Evolutionary conservation across 2,888 invertebrate genomes (phyloP), one percentile per base, ranked within the genome.

Genomic region (Pedicia rivosa): DNA sequence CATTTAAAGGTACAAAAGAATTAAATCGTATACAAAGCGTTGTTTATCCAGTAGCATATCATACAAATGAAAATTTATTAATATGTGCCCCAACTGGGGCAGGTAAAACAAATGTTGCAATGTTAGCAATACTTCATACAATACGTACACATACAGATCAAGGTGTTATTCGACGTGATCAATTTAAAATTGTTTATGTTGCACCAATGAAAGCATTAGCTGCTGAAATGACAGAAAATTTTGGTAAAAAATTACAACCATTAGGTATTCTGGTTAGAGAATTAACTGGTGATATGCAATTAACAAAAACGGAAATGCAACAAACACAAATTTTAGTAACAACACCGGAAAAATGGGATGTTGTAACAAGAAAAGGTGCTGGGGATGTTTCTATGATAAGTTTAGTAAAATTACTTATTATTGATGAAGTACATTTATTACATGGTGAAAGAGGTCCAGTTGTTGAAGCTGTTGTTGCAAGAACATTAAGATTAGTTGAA

Each of bases 191-290:
- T 48, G 83, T 99, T 35, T 98, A 99, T 61, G 86, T 99, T 47
- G 97, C 97, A 1, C 98, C 98, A 2, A 99, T 98, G 98, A 99
- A 98, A 65, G 98, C 98, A 0, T 62, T 99, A 27, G 98, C 98
- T 0, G 80, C 95, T 1, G 98, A 99, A 68, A 98, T 99, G 94
- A 91, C 95, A 0, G 72, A 76, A 0, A 97, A 86, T 57, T 98
- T 98, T 59, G 76, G 80, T 4, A 78, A 77, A 48, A 73, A 87
- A 35, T 66, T 99, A 2, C 67, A 70, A 26, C 69, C 77, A 0
- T 52, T 75, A 19, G 91, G 92, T 5, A 76, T 98, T 17, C 54
- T 64, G 1, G 97, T 99, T 0, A 70, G 79, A 36, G 98, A 99
- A 59, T 63, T 95, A 45, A 99, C 98, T 0, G 98, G 98, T 12